phyloP scores from a whole-genome alignment of 1,140 invertebrate species.

The Sarcophaga bullata region DNA sequence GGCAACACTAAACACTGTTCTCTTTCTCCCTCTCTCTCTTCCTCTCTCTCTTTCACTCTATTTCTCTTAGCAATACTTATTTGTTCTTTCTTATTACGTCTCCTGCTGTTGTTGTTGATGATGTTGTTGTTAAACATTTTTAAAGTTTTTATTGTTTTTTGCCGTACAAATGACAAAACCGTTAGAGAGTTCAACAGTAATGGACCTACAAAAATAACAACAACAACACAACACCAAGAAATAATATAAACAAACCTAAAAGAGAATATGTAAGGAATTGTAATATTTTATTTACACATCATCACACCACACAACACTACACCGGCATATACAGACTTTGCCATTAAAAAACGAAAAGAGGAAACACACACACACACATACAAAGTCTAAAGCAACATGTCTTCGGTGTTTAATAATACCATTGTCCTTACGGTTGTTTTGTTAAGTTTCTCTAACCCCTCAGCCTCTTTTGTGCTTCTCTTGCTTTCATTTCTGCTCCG shows the following conservation, averaged over 20 bases:
- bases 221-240: neutral
- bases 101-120: neutral
- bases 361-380: neutral
- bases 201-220: slow-evolving; percentile 7
- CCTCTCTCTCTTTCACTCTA: neutral
- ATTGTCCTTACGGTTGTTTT: neutral
- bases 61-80: neutral
- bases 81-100: neutral
- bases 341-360: too few relatives aligned
- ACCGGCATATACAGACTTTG: too few relatives aligned
- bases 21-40: neutral
- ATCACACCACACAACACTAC: neutral
- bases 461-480: too few relatives aligned
- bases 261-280: neutral
- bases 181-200: slow-evolving; percentile 1
- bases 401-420: neutral
- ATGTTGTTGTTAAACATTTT: too few relatives aligned
- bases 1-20: neutral
- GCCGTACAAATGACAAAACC: neutral
- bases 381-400: neutral
- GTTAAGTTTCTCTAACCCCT: neutral
- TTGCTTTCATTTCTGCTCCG: too few relatives aligned
- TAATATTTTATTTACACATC: slow-evolving; percentile 12
- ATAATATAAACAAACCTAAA: neutral
- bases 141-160: too few relatives aligned